Evolutionary conservation across 37 sponge, comb jelly and placozoan genomes (phyloP).

Genomic region (Halisarca cf. caerulea): DNA sequence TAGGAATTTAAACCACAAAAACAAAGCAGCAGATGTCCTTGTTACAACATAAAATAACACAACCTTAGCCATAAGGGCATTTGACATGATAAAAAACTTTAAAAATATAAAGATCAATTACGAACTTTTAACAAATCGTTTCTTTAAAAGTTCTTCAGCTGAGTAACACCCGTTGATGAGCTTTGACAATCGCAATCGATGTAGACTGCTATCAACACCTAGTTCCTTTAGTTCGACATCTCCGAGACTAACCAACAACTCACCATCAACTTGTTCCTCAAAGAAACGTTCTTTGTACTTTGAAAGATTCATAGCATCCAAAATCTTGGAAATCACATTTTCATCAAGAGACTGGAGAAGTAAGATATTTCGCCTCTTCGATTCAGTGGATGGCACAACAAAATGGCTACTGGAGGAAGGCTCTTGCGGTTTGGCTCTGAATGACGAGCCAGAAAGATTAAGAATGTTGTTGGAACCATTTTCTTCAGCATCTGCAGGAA

Average conservation of each 20-base stretch:
- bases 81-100: too few species aligned
- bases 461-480: too few species aligned
- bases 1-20: too few species aligned
- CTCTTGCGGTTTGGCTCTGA: not conserved
- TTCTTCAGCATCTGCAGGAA: too few species aligned
- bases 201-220: conserved; percentile 14
- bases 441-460: too few species aligned
- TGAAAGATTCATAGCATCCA: conserved; percentile 17
- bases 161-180: not conserved
- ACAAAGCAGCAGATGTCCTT: too few species aligned
- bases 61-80: too few species aligned
- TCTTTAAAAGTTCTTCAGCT: not conserved
- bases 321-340: not conserved
- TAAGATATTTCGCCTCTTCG: not conserved
- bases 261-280: conserved; percentile 25
- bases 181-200: not conserved
- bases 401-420: not conserved
- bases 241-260: not conserved
- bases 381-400: not conserved
- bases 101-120: too few species aligned
- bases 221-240: not conserved
- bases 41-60: too few species aligned
- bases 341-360: not conserved
- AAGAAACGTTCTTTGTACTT: conserved; percentile 6
- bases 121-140: not conserved